Conservation (phyloP, 2,113 vertebrate genomes). For the Centropristis striata region DNA sequence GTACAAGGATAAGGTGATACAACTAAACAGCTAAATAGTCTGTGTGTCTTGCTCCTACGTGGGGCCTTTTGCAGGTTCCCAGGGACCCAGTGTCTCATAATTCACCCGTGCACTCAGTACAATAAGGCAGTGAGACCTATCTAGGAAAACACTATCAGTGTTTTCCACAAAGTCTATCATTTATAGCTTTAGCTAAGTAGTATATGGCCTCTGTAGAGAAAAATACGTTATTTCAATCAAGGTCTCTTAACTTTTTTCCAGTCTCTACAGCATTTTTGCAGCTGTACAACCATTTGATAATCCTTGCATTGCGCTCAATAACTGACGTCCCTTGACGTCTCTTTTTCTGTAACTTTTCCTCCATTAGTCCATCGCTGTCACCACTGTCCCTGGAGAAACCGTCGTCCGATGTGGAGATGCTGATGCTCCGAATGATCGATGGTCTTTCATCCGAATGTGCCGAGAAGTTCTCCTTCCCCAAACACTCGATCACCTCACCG, state of each 20-base stretch:
- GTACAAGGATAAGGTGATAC: no score
- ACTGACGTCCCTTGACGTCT: constrained; percentile 88
- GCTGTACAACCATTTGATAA: constrained; percentile 98
- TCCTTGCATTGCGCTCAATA: constrained; percentile 95
- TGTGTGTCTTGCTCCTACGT: no score
- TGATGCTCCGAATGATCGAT: constrained; percentile 87
- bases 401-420: constrained; percentile 88
- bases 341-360: constrained; percentile 87
- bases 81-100: no score
- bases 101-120: background rate
- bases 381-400: constrained; percentile 88
- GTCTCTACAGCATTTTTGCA: constrained; percentile 91
- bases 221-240: constrained; percentile 75
- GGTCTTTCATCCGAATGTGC: constrained; percentile 82
- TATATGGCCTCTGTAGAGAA: background rate
- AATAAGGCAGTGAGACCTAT: constrained; percentile 1
- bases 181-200: background rate
- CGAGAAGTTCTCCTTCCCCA: constrained; percentile 92
- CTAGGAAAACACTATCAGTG: background rate
- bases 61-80: no score
- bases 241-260: constrained; percentile 85
- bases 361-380: constrained; percentile 86
- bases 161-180: constrained; percentile 4
- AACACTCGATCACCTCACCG: constrained; percentile 89
- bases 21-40: no score